Evolutionary conservation across 2,797 vertebrate species (phyloP).

Genomic region (Melanotaenia boesemani): DNA sequence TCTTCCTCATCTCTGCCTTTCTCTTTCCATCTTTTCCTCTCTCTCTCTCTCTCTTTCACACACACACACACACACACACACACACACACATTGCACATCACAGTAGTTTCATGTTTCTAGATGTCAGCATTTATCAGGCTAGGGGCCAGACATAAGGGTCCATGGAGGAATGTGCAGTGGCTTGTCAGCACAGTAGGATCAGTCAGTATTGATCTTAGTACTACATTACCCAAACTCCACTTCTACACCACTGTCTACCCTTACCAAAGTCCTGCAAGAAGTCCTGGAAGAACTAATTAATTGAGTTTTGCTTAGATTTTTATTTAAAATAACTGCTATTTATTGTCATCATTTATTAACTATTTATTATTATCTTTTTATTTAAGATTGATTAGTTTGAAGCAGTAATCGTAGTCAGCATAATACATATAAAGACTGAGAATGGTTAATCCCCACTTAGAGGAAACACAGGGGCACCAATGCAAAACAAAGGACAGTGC

Average conservation of each 20-base stretch:
- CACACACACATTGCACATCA: conserved; percentile 49
- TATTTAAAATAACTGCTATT: neutral
- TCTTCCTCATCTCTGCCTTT: conserved; percentile 30
- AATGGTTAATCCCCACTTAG: no score
- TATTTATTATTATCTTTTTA: no score
- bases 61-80: conserved; percentile 28
- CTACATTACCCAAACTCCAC: conserved; percentile 44
- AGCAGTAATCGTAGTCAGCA: neutral
- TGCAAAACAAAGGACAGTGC: neutral
- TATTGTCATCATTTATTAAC: no score
- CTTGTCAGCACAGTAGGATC: conserved; percentile 74
- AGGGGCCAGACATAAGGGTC: conserved; percentile 65
- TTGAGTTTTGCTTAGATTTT: neutral
- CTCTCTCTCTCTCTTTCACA: neutral
- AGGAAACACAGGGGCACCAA: no score
- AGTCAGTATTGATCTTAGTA: conserved; percentile 69
- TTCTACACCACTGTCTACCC: conserved; percentile 34
- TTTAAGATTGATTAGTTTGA: neutral
- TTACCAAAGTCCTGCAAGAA: conserved; percentile 29
- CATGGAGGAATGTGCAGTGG: conserved; percentile 62
- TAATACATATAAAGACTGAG: neutral
- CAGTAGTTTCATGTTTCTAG: conserved; percentile 71
- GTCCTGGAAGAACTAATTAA: neutral
- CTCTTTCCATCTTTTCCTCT: neutral
- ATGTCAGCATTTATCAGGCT: conserved; percentile 79